Base-by-base conservation (phyloP, 2,797 vertebrate species). In the Parambassis ranga region DNA sequence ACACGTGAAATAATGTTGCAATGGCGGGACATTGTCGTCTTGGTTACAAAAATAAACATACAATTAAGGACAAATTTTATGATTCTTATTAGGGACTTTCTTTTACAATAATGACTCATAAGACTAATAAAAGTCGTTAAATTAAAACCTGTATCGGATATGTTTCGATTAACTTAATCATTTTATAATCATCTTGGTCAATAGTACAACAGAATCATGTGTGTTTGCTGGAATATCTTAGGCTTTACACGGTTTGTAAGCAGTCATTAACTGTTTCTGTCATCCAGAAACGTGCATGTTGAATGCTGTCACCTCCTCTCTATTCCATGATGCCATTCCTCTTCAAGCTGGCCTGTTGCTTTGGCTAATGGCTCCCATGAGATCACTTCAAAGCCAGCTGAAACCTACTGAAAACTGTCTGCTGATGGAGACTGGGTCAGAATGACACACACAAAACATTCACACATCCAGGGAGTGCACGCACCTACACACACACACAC, bases 261-360 rank as follows among this genome's bases (percentile, higher is more conserved):
- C 26, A n/a, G 15, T 69, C 65, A 62, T 73, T 79, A 78, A 58
- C 5, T 7, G 23, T 42, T 63, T 44, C 65, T 66, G 66, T 77
- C 71, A 41, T 53, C 63, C 77, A 78, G 72, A 78, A 86, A 78
- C 19, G 52, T 82, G 71, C 37, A 49, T 24, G 36, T 6, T 70
- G 63, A 68, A 73, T 65, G 71, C 49, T 79, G 83, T 83, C 79
- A 86, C 52, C 60, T 30, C 52, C 39, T 58, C 31, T 49, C 32
- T 69, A 11, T 83, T 87, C 81, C 73, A 82, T 87, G 85, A 87
- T 87, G 85, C 71, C 71, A 77, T 84, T 80, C 71, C 72, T 71
- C 65, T 78, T 60, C 37, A 31, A 47, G 67, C 67, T 46, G 23
- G 22, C 24, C 66, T 27, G 42, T 46, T 70, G 32, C 79, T 63